These are phyloP conservation scores for Kuschelorhynchus macadamiae DNA, from an alignment of 2,888 invertebrate genomes.

Conservation along the genomic window DNA sequence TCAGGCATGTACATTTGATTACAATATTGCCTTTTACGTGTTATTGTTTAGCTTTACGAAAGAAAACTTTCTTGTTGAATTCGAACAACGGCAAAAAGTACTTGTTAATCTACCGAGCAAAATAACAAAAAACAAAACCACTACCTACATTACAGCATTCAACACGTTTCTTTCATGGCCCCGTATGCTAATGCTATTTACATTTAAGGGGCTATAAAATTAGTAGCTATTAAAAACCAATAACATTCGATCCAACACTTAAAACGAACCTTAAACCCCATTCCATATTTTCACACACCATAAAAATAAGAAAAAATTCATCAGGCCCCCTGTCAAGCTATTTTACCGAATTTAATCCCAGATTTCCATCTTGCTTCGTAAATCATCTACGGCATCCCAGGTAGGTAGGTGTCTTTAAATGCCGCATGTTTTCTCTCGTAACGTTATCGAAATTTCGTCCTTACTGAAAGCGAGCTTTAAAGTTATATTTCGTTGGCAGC, in stretches of 20 bases:
- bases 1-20: too few relatives aligned
- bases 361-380: constrained; percentile 62
- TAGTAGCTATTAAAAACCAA: constrained; percentile 4
- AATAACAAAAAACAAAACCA: too few relatives aligned
- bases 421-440: constrained; percentile 55
- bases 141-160: too few relatives aligned
- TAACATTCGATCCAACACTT: not conserved
- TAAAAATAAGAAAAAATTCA: constrained; percentile 45
- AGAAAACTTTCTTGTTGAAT: too few relatives aligned
- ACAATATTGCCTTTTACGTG: too few relatives aligned
- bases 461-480: constrained; percentile 15
- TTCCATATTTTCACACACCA: constrained; percentile 36
- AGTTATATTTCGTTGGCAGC: constrained; percentile 15
- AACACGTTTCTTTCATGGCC: too few relatives aligned
- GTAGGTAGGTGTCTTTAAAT: constrained; percentile 65
- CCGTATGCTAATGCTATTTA: too few relatives aligned
- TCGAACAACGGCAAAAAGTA: too few relatives aligned
- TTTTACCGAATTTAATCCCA: constrained; percentile 61
- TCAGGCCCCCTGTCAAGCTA: constrained; percentile 28
- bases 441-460: constrained; percentile 23
- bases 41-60: too few relatives aligned
- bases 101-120: too few relatives aligned
- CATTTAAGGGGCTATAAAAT: too few relatives aligned
- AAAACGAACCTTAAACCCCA: constrained; percentile 5
- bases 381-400: constrained; percentile 64